Evolutionary conservation across 2,797 vertebrate genomes (phyloP), one percentile per base, ranked within the genome.

Genomic region (Epinephelus malabaricus): DNA sequence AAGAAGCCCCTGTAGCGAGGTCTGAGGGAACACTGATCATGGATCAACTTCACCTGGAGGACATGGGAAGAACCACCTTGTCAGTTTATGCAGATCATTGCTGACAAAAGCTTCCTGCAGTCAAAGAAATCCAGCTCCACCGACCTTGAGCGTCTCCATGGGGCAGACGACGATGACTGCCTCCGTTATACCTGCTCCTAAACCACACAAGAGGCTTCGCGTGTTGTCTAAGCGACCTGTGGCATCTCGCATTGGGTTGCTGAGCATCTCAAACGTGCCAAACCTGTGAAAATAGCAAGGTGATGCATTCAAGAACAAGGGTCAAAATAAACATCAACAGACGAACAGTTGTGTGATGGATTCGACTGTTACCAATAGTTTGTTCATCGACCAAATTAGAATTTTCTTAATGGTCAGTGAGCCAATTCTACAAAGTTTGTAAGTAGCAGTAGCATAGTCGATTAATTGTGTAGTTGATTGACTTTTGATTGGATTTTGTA

Each of bases 1-100:
- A 96, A 96, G 89, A 96, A 97, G 40, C 96, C 96, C 87, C 94
- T 84, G 89, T 96, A 96, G 9, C 95, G 95, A 66, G 96, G 96
- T 46, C 89, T 89, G 56, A 95, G 90, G 25, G 96, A 96, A 72
- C 95, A 95, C 91, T 96, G 96, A 90, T 96, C 96, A 47, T 96
- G 95, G 86, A 97, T 96, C 87, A 97, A 79, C 92, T 97, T 97
- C 64, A 97, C 96, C 96, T 97, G 86, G 3, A 70, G 60, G 59
- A 78, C 1, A 4, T 15, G 3, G 19, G 45, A 43, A 21, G 49
- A 62, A 3, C 4, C 7, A 6, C 59, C 73, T 66, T 14, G 47
- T 62, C 43, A 60, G 21, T 49, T 49, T 9, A 38, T 54, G 71
- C 21, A 46, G 43, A 54, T 34, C 4, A 30, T 14, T 4, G 30